A percentile compares a stretch with the other conserved stretches of the same genome.
Evolutionary conservation across 2,888 invertebrate species (phyloP).

Genomic region (Orthonevra nobilis): DNA sequence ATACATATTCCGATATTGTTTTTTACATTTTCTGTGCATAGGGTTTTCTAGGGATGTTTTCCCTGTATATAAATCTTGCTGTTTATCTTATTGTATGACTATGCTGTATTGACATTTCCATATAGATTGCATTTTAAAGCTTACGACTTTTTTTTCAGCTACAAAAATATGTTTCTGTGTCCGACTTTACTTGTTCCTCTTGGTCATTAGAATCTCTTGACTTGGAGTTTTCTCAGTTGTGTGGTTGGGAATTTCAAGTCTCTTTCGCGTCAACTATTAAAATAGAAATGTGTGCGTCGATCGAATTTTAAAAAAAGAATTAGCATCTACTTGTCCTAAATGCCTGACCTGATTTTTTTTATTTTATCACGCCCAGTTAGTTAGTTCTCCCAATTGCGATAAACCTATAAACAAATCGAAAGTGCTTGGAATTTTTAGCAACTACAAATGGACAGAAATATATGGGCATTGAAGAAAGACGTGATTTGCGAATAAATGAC

Average conservation of each 20-base stretch:
- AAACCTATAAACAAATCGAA: no score
- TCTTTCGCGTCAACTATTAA: conserved; percentile 5
- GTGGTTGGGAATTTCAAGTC: no score
- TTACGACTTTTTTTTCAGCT: not conserved
- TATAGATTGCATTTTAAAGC: conserved; percentile 7
- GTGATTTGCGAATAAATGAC: conserved; percentile 42
- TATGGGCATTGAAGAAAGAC: conserved; percentile 15
- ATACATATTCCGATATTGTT: no score
- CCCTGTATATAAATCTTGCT: not conserved
- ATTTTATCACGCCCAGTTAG: conserved; percentile 11
- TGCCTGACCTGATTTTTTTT: conserved; percentile 29
- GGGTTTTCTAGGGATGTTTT: no score
- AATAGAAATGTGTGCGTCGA: not conserved
- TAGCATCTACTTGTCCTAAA: conserved; percentile 21
- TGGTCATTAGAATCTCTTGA: no score
- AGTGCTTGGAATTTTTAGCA: conserved; percentile 5
- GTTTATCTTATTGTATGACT: not conserved
- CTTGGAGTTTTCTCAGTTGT: no score
- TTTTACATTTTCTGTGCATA: no score
- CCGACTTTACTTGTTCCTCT: no score
- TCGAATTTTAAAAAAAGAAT: conserved; percentile 8
- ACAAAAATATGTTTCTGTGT: no score
- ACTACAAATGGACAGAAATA: conserved; percentile 1
- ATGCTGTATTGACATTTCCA: conserved; percentile 2
- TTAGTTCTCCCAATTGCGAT: no score